phyloP scores from a whole-genome alignment of 2,113 vertebrate species.

The Clarias batrachus region DNA sequence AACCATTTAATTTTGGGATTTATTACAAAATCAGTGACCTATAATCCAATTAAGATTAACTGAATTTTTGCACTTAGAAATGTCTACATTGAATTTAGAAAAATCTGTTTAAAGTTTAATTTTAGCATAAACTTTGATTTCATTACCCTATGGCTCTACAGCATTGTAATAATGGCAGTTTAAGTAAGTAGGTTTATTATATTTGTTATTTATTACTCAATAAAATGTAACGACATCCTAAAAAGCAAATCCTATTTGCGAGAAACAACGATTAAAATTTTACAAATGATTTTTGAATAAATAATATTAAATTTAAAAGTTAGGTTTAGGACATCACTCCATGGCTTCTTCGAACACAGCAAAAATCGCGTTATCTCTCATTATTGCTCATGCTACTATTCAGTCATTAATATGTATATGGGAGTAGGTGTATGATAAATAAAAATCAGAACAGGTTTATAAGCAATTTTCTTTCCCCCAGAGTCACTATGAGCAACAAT shows the following conservation, averaged over 20 bases:
- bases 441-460: not conserved
- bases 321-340: not conserved
- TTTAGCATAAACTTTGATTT: not conserved
- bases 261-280: not conserved
- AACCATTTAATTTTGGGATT: not conserved
- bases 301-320: not conserved
- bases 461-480: slow-evolving; percentile 15
- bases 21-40: not conserved
- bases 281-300: not conserved
- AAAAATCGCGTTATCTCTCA: not conserved
- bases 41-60: not conserved
- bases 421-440: not conserved
- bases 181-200: not conserved
- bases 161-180: not conserved
- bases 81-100: not conserved
- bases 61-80: not conserved
- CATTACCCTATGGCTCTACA: not conserved
- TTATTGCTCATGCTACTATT: not conserved
- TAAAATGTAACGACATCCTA: not conserved
- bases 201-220: not conserved
- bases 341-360: not conserved
- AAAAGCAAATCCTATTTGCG: not conserved
- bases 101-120: not conserved
- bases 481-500: slow-evolving; percentile 51
- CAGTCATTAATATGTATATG: not conserved